Conservation (phyloP, 2,797 vertebrate species). For the Coregonus ussuriensis region DNA sequence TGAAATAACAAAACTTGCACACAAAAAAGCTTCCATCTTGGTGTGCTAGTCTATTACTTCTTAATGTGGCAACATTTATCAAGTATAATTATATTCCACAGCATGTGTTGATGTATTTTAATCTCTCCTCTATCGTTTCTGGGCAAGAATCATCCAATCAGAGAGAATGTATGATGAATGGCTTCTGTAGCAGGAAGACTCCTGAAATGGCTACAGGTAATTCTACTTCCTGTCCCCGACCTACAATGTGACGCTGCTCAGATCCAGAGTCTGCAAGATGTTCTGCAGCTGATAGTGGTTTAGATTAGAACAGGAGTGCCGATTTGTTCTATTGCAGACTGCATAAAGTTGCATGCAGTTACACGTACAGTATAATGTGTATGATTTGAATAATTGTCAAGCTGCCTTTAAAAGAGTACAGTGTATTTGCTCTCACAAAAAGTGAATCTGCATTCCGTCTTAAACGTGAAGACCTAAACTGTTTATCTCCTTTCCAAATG, state of each 20-base stretch:
- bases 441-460: no score
- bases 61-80: slow-evolving; percentile 49
- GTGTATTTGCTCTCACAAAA: neutral
- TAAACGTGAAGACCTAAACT: no score
- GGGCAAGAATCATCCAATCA: slow-evolving; percentile 48
- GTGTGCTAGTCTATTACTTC: slow-evolving; percentile 36
- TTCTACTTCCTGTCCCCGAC: slow-evolving; percentile 38
- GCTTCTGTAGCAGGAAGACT: slow-evolving; percentile 40
- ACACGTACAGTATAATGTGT: slow-evolving; percentile 28
- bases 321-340: slow-evolving; percentile 9
- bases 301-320: slow-evolving; percentile 9
- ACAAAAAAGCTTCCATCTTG: slow-evolving; percentile 28
- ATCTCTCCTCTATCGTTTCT: slow-evolving; percentile 45
- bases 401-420: neutral
- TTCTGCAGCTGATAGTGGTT: slow-evolving; percentile 37
- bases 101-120: slow-evolving; percentile 42
- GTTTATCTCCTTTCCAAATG: no score
- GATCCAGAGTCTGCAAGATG: slow-evolving; percentile 34
- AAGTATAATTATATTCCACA: slow-evolving; percentile 54
- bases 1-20: slow-evolving; percentile 18
- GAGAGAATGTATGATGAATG: slow-evolving; percentile 51
- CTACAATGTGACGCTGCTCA: slow-evolving; percentile 23
- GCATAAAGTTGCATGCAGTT: neutral
- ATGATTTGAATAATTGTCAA: neutral
- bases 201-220: slow-evolving; percentile 46